These are phyloP conservation scores for Drosophila tropicalis DNA, from an alignment of 1,140 invertebrate species.

Conservation along the genomic window DNA sequence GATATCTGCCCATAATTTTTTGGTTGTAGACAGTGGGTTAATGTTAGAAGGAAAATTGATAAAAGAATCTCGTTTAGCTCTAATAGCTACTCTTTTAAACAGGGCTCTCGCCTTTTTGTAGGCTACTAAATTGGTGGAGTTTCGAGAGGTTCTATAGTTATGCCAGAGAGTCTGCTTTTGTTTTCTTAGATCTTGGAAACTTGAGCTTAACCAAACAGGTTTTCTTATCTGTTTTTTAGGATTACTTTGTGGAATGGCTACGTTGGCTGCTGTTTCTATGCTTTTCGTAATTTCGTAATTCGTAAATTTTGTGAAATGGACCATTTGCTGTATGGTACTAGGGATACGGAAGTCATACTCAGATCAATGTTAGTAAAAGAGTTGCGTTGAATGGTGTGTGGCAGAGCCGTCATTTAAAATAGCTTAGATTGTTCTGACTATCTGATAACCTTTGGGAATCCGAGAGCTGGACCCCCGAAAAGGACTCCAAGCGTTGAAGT, in stretches of 20 bases:
- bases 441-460: conserved; percentile 18
- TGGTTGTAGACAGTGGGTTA: too few relatives aligned
- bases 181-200: too few relatives aligned
- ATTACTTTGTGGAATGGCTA: not conserved
- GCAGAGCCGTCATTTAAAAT: conserved; percentile 23
- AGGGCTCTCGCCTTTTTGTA: too few relatives aligned
- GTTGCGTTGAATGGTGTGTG: conserved; percentile 7
- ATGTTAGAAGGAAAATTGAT: too few relatives aligned
- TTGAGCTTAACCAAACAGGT: too few relatives aligned
- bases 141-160: too few relatives aligned
- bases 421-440: conserved; percentile 9
- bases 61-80: too few relatives aligned
- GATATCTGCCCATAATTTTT: too few relatives aligned
- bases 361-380: conserved; percentile 26
- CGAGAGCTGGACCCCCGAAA: conserved; percentile 22
- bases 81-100: too few relatives aligned
- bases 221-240: too few relatives aligned
- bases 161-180: too few relatives aligned
- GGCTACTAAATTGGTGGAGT: too few relatives aligned
- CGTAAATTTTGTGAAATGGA: conserved; percentile 14
- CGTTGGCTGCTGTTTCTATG: conserved; percentile 15
- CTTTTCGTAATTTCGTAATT: conserved; percentile 17
- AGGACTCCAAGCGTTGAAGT: conserved; percentile 27
- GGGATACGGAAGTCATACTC: conserved; percentile 13
- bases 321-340: conserved; percentile 25